These are phyloP conservation scores for Drosophila santomea DNA, from an alignment of 1,140 invertebrate species.

Conservation along the genomic window DNA sequence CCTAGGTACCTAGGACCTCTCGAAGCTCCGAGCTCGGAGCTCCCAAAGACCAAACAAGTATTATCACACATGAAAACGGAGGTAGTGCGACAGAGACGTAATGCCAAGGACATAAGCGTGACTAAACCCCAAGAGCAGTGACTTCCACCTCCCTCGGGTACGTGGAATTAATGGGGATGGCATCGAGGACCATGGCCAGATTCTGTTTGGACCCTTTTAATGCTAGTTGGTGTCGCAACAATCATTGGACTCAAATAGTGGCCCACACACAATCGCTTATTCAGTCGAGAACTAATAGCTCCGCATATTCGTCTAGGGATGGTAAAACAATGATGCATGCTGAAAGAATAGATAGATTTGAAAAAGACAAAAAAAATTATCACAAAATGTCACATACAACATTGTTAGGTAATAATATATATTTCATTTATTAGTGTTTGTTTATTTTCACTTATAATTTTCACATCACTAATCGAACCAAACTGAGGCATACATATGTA, in stretches of 20 bases:
- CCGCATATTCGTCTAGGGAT: neutral
- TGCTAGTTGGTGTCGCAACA: slow-evolving; percentile 64
- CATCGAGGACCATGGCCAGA: slow-evolving; percentile 21
- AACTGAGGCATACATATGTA: neutral
- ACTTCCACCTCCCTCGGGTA: slow-evolving; percentile 45
- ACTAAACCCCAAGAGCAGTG: slow-evolving; percentile 64
- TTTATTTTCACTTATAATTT: too few species aligned
- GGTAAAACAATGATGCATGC: neutral
- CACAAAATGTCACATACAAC: too few species aligned
- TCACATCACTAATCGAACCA: neutral
- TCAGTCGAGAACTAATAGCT: neutral
- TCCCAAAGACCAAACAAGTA: slow-evolving; percentile 44
- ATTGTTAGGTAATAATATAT: too few species aligned
- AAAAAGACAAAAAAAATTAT: too few species aligned
- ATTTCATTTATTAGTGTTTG: neutral
- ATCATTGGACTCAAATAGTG: slow-evolving; percentile 42
- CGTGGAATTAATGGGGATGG: slow-evolving; percentile 1
- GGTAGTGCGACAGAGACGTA: neutral
- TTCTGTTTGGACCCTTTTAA: slow-evolving; percentile 65
- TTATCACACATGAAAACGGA: slow-evolving; percentile 38
- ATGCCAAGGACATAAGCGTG: slow-evolving; percentile 60
- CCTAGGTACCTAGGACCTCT: slow-evolving; percentile 17
- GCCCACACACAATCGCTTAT: neutral
- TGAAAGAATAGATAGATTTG: too few species aligned
- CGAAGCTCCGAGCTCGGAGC: slow-evolving; percentile 13